A percentile compares a stretch with the other conserved stretches of the same genome.
Conservation (phyloP, 1,140 invertebrate species). For the Pissodes strobi region DNA sequence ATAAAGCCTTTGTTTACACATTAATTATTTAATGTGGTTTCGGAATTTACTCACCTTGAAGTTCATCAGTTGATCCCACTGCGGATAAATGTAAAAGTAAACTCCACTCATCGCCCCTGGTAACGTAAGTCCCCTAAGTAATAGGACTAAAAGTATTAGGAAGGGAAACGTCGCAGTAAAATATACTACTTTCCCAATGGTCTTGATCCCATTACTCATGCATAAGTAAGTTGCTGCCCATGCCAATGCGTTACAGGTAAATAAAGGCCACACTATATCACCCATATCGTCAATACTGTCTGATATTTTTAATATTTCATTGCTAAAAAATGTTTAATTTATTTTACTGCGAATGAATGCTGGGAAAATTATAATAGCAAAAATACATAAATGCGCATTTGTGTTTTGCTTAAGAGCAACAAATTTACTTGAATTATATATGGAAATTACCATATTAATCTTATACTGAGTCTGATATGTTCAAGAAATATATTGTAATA, state of each 20-base stretch:
- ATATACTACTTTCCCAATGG: slow-evolving; percentile 78
- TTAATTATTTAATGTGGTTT: not conserved
- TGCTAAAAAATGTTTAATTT: too few relatives aligned
- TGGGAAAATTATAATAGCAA: too few relatives aligned
- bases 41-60: slow-evolving; percentile 58
- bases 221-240: slow-evolving; percentile 82
- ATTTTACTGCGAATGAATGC: too few relatives aligned
- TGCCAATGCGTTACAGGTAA: slow-evolving; percentile 68
- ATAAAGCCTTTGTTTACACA: too few relatives aligned
- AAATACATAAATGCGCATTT: too few relatives aligned
- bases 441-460: too few relatives aligned
- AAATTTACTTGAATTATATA: too few relatives aligned
- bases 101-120: slow-evolving; percentile 78
- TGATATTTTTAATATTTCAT: slow-evolving; percentile 71
- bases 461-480: too few relatives aligned
- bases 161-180: slow-evolving; percentile 88
- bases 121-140: slow-evolving; percentile 76
- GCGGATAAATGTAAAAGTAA: slow-evolving; percentile 79
- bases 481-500: too few relatives aligned
- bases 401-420: too few relatives aligned
- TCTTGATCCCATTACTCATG: slow-evolving; percentile 79
- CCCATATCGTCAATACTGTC: slow-evolving; percentile 69
- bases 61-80: slow-evolving; percentile 74
- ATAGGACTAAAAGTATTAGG: slow-evolving; percentile 72
- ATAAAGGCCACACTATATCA: slow-evolving; percentile 72